Conservation (phyloP, 2,113 vertebrate genomes). For the Cyphomyrus discorhynchus region DNA sequence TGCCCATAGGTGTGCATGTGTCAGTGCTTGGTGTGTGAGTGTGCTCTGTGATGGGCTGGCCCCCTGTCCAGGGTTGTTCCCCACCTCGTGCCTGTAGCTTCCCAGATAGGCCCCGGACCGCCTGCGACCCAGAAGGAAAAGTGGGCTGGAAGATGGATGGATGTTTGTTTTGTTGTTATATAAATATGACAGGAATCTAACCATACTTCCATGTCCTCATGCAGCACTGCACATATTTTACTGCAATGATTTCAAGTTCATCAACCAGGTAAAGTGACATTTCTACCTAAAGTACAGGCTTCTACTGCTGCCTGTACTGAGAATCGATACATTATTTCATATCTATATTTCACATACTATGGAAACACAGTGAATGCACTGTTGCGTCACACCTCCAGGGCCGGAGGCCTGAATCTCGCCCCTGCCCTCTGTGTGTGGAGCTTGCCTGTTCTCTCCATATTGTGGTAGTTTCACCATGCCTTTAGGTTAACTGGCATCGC, state of each 20-base stretch:
- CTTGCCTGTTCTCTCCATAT: background rate
- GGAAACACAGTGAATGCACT: background rate
- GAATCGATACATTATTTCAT: background rate
- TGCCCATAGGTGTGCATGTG: no score
- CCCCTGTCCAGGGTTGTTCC: no score
- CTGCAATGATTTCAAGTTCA: background rate
- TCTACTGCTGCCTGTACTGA: background rate
- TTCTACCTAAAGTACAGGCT: background rate
- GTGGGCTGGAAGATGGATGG: no score
- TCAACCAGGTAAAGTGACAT: background rate
- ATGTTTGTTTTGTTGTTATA: background rate
- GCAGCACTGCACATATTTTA: background rate
- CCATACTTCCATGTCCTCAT: background rate
- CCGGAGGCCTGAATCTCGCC: background rate
- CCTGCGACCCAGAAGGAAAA: no score
- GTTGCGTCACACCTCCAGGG: background rate
- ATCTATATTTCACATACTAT: background rate
- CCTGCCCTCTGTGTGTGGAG: background rate
- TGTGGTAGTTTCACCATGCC: background rate
- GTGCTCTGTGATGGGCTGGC: no score
- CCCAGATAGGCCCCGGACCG: no score
- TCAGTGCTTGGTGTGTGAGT: no score
- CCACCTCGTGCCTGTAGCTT: no score
- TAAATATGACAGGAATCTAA: background rate
- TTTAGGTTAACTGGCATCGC: background rate